Evolutionary conservation across 1,140 invertebrate genomes (phyloP), one percentile per base, ranked within the genome.

Genomic region (Ips typographus): DNA sequence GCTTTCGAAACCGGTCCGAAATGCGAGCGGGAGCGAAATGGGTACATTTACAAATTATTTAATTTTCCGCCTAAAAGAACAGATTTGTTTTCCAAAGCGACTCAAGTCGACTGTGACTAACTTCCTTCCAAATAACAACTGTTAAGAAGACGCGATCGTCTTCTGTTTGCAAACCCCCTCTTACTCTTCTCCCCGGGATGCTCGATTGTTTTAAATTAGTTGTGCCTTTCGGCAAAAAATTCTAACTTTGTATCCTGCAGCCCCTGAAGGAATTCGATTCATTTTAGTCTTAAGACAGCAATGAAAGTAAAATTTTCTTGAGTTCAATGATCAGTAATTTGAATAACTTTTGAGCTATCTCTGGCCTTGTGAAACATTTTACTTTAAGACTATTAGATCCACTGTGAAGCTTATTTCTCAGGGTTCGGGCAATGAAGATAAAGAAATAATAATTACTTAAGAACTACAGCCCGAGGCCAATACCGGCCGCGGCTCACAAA

Each of bases 1-100:
- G 43, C 36, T 65, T 64, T 64, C 47, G 49, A 65, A 71, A 71
- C 22, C 64, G 40, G 42, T 64, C 40, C 56, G 55, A 65, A 65
- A 65, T 55, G 43, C 47, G 44, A 64, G 47, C 58, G 60, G 65
- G 66, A 73, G 66, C 71, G 73, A 74, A 73, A 70, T 51, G 71
- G 62, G 55, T 71, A 73, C 70, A 77, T 75, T 76, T 76, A 76
- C 71, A 76, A 76, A 77, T 77, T 77, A 77, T 77, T 77, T 77
- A 77, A 77, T 77, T 77, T 77, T 77, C 75, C 76, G 68, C 71
- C 70, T 68, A 76, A 75, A 75, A 71, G 76, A 77, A 70, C 75
- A 75, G 76, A 76, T 76, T 74, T 75, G 74, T 77, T 77, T 77
- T 75, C 76, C 70, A 70, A 74, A 75, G 76, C 74, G 71, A 65